Evolutionary conservation across 2,113 vertebrate genomes (phyloP).

Genomic region (Onychostoma macrolepis): DNA sequence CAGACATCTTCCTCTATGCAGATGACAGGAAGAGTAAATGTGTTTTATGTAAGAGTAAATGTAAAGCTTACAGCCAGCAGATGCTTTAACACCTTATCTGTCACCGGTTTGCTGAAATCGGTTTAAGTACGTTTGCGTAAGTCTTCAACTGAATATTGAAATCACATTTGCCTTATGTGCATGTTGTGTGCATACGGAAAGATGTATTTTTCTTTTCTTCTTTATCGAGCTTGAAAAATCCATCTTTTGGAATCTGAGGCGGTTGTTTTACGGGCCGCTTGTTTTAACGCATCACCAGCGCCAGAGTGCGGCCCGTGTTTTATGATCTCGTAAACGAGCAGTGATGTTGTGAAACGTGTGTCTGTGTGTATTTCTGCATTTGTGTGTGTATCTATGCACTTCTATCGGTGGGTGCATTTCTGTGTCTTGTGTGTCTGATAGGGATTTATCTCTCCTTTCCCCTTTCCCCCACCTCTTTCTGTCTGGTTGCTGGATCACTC

Average conservation of each 20-base stretch:
- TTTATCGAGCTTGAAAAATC: conserved; percentile 63
- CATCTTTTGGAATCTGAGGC: conserved; percentile 67
- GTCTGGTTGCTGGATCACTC: conserved; percentile 79
- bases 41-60: conserved; percentile 58
- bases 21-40: conserved; percentile 65
- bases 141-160: conserved; percentile 68
- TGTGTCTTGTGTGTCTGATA: conserved; percentile 75
- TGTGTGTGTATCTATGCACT: not conserved
- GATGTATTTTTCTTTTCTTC: conserved; percentile 59
- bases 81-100: conserved; percentile 76
- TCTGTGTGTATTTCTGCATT: conserved; percentile 57
- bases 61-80: conserved; percentile 68
- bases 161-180: not conserved
- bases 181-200: conserved; percentile 43
- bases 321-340: conserved; percentile 81
- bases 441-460: conserved; percentile 72
- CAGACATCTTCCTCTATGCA: conserved; percentile 54
- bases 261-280: conserved; percentile 76
- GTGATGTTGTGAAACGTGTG: conserved; percentile 79
- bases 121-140: conserved; percentile 31
- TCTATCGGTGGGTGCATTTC: conserved; percentile 9
- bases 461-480: conserved; percentile 62
- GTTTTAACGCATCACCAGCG: conserved; percentile 76
- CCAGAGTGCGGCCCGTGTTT: conserved; percentile 76
- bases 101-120: conserved; percentile 56